These are phyloP conservation scores for Smutsia gigantea DNA, from an alignment of 2,797 vertebrate species.

Conservation along the genomic window DNA sequence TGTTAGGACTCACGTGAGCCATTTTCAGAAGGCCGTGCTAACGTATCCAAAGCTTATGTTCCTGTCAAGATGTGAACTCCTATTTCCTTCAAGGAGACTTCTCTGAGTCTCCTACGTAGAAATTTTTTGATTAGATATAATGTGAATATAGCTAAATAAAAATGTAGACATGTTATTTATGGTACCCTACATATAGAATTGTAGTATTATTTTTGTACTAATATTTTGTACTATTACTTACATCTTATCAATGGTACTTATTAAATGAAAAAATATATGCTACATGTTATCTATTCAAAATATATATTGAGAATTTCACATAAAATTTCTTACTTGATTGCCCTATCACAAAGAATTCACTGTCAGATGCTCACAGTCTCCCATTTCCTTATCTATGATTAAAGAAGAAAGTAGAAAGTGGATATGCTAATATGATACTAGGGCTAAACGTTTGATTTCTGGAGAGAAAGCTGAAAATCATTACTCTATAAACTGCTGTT, in stretches of 20 bases:
- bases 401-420: conserved; percentile 28
- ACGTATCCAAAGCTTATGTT: not conserved
- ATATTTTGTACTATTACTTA: not conserved
- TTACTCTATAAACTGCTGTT: not conserved
- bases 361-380: not conserved
- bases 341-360: not conserved
- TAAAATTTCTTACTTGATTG: not conserved
- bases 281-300: not conserved
- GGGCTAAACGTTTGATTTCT: conserved; percentile 1
- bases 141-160: conserved; percentile 38
- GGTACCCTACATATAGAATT: not conserved
- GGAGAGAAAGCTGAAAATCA: conserved; percentile 30
- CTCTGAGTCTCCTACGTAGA: not conserved
- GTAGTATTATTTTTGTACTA: not conserved
- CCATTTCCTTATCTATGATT: not conserved
- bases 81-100: conserved; percentile 44
- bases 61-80: conserved; percentile 3
- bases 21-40: not conserved
- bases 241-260: not conserved
- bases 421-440: not conserved
- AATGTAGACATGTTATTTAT: not conserved
- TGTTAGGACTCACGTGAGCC: not conserved
- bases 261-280: not conserved
- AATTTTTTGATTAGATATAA: conserved; percentile 46
- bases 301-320: not conserved